phyloP scores from a whole-genome alignment of 2,888 invertebrate species.

The Dromius quadrimaculatus region DNA sequence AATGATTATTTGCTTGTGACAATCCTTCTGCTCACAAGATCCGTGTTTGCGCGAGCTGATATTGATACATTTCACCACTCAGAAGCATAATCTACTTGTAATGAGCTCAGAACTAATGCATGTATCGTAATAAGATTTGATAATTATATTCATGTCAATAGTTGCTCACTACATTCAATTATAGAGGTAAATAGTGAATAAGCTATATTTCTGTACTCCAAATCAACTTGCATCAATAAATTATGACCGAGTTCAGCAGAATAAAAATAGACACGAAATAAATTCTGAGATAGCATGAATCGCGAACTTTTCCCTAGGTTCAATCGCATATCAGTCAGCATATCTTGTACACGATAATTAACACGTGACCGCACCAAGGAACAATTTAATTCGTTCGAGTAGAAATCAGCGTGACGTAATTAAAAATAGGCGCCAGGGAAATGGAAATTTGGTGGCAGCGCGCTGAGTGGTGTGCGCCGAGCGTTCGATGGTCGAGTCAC shows the following conservation, averaged over 20 bases:
- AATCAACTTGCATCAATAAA: too few species aligned
- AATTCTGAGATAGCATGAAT: constrained; percentile 15
- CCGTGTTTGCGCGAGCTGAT: background rate
- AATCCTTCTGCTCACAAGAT: constrained; percentile 19
- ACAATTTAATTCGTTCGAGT: constrained; percentile 47
- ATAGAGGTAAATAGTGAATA: too few species aligned
- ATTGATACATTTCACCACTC: background rate
- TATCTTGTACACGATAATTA: constrained; percentile 37
- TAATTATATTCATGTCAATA: too few species aligned
- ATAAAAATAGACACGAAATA: constrained; percentile 15
- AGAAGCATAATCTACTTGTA: background rate
- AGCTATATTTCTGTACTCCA: too few species aligned
- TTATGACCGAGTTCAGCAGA: too few species aligned
- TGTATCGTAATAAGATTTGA: too few species aligned
- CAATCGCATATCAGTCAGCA: constrained; percentile 27
- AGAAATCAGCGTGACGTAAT: constrained; percentile 47
- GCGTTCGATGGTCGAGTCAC: constrained; percentile 18
- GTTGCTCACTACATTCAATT: too few species aligned
- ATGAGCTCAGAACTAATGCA: too few species aligned
- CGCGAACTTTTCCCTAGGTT: constrained; percentile 11
- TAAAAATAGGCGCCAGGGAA: constrained; percentile 46
- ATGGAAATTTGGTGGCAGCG: constrained; percentile 43
- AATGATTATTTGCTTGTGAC: constrained; percentile 28
- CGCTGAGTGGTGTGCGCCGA: background rate
- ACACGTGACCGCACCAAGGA: constrained; percentile 37